phyloP scores from a whole-genome alignment of 1,140 invertebrate species.

The Diploscapter pachys region DNA sequence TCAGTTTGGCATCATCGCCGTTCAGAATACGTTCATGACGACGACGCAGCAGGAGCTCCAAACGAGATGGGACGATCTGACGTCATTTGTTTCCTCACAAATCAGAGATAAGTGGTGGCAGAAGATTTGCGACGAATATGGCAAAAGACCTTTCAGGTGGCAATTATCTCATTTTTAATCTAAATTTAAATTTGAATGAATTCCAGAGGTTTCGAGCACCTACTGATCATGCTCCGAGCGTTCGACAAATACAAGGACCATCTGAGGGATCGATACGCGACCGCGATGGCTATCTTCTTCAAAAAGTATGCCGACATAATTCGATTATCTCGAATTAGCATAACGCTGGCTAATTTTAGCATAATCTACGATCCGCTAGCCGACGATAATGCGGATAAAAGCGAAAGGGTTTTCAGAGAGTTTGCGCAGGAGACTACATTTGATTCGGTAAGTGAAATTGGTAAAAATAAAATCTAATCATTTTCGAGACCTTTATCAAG shows the following conservation, averaged over 20 bases:
- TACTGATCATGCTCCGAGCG: constrained; percentile 62
- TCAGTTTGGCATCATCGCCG: too few species aligned
- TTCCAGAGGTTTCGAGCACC: constrained; percentile 62
- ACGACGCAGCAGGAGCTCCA: constrained; percentile 21
- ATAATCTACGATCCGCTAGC: constrained; percentile 52
- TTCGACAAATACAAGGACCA: constrained; percentile 62
- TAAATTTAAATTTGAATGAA: not conserved
- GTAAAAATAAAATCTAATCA: too few species aligned
- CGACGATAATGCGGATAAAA: constrained; percentile 53
- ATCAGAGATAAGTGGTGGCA: constrained; percentile 55
- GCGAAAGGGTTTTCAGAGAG: constrained; percentile 47
- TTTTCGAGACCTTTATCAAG: too few species aligned
- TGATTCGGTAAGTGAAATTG: constrained; percentile 34
- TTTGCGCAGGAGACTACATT: constrained; percentile 50
- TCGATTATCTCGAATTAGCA: not conserved
- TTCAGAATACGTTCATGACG: too few species aligned
- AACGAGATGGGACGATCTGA: constrained; percentile 41
- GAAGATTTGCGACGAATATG: constrained; percentile 45
- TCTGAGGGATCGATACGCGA: constrained; percentile 62
- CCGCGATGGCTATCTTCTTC: constrained; percentile 65
- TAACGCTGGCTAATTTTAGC: constrained; percentile 40
- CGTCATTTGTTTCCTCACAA: constrained; percentile 29
- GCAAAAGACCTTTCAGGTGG: constrained; percentile 48
- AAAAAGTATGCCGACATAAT: constrained; percentile 62
- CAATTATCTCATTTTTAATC: not conserved